Conservation (phyloP, 2,888 invertebrate genomes). For the Thera britannica region DNA sequence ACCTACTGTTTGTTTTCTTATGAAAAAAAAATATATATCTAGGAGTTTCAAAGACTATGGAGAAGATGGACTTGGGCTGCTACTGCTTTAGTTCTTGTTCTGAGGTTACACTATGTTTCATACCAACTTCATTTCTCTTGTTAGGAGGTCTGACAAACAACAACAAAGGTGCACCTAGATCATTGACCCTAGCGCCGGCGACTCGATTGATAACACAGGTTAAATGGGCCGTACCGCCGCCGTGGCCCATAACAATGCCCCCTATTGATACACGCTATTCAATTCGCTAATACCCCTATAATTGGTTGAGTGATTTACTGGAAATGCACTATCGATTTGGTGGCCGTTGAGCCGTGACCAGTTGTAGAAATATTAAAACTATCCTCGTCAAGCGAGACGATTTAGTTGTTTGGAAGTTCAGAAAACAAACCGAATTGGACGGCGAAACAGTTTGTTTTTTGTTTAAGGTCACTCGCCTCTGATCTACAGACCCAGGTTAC, state of each 20-base stretch:
- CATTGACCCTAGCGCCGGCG: constrained; percentile 66
- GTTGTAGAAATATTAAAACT: constrained; percentile 20
- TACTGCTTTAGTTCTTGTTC: no score
- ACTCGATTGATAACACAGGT: constrained; percentile 72
- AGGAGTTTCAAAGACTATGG: no score
- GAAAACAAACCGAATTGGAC: no score
- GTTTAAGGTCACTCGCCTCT: not conserved
- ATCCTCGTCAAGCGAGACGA: constrained; percentile 8
- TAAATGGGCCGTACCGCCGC: constrained; percentile 74
- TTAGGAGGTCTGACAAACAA: constrained; percentile 19
- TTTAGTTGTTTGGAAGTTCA: no score
- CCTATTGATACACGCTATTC: constrained; percentile 74
- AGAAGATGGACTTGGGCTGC: no score
- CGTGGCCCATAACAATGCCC: constrained; percentile 65
- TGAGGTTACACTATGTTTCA: not conserved
- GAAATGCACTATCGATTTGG: constrained; percentile 53
- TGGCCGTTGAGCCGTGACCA: constrained; percentile 37
- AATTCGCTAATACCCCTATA: constrained; percentile 77
- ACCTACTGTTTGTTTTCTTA: no score
- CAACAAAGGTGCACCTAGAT: constrained; percentile 53
- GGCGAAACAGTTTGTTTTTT: not conserved
- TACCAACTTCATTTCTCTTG: not conserved
- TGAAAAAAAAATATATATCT: no score
- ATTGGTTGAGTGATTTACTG: constrained; percentile 77
- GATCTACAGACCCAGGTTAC: not conserved